These are phyloP conservation scores for Tretioscincus oriximinensis DNA, from an alignment of 2,113 vertebrate genomes.

Conservation along the genomic window DNA sequence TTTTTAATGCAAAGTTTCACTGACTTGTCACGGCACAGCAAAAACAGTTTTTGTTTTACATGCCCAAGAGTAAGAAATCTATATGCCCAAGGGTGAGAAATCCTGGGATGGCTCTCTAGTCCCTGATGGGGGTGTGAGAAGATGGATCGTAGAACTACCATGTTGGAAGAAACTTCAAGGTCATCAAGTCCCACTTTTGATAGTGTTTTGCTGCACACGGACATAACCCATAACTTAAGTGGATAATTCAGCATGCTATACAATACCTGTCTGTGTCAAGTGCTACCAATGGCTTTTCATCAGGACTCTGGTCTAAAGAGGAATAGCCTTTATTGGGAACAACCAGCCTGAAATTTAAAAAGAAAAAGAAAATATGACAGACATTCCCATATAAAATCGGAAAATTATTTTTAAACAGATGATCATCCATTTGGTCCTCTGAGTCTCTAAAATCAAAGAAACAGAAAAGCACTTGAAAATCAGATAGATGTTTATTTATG, in stretches of 20 bases:
- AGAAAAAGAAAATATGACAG: slow-evolving; percentile 48
- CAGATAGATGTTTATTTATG: too few relatives aligned
- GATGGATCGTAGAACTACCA: too few relatives aligned
- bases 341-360: slow-evolving; percentile 82
- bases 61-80: fast-evolving
- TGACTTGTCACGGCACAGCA: too few relatives aligned
- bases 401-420: neutral
- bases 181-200: neutral
- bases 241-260: neutral
- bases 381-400: neutral
- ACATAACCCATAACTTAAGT: too few relatives aligned
- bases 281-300: slow-evolving; percentile 96
- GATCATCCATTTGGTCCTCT: neutral
- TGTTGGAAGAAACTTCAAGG: too few relatives aligned
- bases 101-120: neutral
- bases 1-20: too few relatives aligned
- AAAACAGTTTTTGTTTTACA: neutral
- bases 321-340: slow-evolving; percentile 99
- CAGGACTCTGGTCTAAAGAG: slow-evolving; percentile 96
- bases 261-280: slow-evolving; percentile 96
- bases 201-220: neutral
- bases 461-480: neutral
- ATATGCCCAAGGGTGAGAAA: fast-evolving
- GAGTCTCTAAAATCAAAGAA: neutral
- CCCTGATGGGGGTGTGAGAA: neutral